These are phyloP conservation scores for Machaerirhynchus nigripectus DNA, from an alignment of 2,113 vertebrate genomes.

Conservation along the genomic window DNA sequence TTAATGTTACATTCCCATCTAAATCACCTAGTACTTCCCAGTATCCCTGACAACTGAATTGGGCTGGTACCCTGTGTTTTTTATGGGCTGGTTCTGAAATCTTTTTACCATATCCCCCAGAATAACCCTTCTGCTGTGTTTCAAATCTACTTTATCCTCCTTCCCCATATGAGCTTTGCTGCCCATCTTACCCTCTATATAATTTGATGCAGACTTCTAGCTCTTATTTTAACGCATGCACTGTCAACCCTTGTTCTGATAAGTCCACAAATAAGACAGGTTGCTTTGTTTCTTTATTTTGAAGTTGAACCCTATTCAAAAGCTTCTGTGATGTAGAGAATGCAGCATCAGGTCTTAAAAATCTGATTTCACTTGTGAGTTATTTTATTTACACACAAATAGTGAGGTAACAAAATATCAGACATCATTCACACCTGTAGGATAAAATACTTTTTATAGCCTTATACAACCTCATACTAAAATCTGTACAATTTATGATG, in stretches of 20 bases:
- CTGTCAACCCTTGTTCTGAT: background rate
- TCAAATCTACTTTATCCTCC: background rate
- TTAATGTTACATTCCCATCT: background rate
- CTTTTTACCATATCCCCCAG: background rate
- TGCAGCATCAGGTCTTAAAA: background rate
- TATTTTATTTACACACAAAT: constrained; percentile 38
- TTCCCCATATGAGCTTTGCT: background rate
- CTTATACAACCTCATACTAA: constrained; percentile 26
- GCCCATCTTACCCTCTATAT: background rate
- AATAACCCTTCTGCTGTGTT: background rate
- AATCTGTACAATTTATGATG: constrained; percentile 50
- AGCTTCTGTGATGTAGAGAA: background rate
- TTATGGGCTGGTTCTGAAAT: background rate
- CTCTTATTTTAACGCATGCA: background rate
- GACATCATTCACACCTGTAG: constrained; percentile 13
- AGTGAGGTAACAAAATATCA: constrained; percentile 17
- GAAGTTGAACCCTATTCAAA: background rate
- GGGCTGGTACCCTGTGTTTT: background rate
- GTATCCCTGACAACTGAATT: background rate
- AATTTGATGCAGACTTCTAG: background rate
- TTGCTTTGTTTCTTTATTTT: background rate
- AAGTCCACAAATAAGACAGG: background rate
- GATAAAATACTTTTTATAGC: constrained; percentile 45
- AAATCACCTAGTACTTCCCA: background rate
- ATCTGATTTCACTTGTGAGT: background rate